These are phyloP conservation scores for Drosophila conformis DNA, from an alignment of 2,888 invertebrate species.

Conservation along the genomic window DNA sequence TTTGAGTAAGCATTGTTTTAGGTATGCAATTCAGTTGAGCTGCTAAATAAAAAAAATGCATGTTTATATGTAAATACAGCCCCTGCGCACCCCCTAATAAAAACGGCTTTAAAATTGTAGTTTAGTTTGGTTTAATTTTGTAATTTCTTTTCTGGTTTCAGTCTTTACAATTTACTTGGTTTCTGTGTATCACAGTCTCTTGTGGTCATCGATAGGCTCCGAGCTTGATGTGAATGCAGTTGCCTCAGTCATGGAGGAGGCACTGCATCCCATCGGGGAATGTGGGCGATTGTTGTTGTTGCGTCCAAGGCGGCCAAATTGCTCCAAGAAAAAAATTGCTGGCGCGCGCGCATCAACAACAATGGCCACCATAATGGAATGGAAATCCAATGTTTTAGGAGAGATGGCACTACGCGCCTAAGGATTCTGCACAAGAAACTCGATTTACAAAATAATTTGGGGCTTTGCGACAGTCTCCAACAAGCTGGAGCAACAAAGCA, in stretches of 20 bases:
- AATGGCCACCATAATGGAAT: constrained; percentile 27
- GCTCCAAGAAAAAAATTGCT: constrained; percentile 43
- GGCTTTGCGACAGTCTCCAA: constrained; percentile 43
- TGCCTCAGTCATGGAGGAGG: background rate
- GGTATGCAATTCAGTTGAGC: background rate
- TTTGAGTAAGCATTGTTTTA: background rate
- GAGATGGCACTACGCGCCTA: constrained; percentile 53
- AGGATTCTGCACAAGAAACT: constrained; percentile 57
- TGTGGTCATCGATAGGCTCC: constrained; percentile 65
- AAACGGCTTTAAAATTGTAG: constrained; percentile 13
- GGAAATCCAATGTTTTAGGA: constrained; percentile 23
- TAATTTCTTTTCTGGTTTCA: constrained; percentile 27
- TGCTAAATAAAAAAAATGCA: background rate
- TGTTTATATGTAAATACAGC: background rate
- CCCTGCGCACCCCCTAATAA: background rate
- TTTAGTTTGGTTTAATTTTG: constrained; percentile 14
- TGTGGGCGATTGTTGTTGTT: constrained; percentile 29
- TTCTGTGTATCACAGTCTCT: constrained; percentile 16
- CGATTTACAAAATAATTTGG: constrained; percentile 33
- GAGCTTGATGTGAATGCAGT: constrained; percentile 29
- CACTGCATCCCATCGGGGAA: constrained; percentile 24
- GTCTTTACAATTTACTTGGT: constrained; percentile 41
- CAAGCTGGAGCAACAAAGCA: constrained; percentile 47
- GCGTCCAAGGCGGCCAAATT: constrained; percentile 28
- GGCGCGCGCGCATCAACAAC: constrained; percentile 39